Evolutionary conservation across 92 coral and sea anemone genomes (phyloP), one percentile per base, ranked within the genome.

Genomic region (Heteractis magnifica): DNA sequence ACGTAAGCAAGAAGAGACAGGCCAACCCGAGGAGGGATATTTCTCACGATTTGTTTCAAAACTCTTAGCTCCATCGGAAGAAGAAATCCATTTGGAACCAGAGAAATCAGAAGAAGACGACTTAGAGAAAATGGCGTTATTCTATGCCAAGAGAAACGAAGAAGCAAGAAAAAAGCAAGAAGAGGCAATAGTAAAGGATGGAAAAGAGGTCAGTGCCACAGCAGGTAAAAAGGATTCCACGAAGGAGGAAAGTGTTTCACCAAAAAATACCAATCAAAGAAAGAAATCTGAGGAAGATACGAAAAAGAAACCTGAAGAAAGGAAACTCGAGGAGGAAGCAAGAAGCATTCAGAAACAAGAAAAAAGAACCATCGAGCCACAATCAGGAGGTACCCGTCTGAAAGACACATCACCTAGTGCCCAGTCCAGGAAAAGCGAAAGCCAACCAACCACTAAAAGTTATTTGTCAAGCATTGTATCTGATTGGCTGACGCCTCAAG

Each of bases 71-170:
- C 76, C 74, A 71, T 68, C 84, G 3, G 77, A 81, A 6, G 84
- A 70, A 14, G 70, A 60, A 48, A 34, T 72, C 5, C 71, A 21
- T 49, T 19, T 49, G 18, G 41, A 15, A 34, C 51, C 56, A 51
- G 26, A 49, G 44, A 51, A 50, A 20, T 41, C 64, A 52, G 77
- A 81, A 21, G 84, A 81, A 51, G 77, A 68, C 12, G 77, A 68
- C 21, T 41, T 81, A 4, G 84, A 81, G n/a, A 50, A 81, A 59
- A 68, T 70, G 77, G 73, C 84, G 0, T 59, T 75, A 12, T 81
- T 19, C 73, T 81, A 68, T 49, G 84, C 84, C 6, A 81, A 81
- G 56, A 74, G 52, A 71, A 81, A 81, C 73, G 84, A 81, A 71
- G 84, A 81, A 75, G 84, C 84, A 55, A 81, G 84, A 21, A 51